Percentiles rank a stretch among this genome's conserved stretches.
Conservation (phyloP, 2,888 invertebrate genomes). For the Physocephala rufipes region DNA sequence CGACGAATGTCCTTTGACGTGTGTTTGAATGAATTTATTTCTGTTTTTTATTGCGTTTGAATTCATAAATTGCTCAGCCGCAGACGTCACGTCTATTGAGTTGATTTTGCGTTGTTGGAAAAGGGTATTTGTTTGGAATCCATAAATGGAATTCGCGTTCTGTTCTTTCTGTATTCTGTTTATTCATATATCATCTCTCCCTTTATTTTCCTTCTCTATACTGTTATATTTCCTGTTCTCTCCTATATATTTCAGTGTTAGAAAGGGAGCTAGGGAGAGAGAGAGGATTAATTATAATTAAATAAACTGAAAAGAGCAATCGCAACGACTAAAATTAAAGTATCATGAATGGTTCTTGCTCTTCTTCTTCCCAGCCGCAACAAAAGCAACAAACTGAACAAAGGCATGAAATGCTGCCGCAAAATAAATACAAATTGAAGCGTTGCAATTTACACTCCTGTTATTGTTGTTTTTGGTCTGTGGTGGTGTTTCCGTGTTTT, state of each 20-base stretch:
- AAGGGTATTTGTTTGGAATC: constrained; percentile 38
- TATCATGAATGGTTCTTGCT: too few relatives aligned
- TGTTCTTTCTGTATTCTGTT: neutral
- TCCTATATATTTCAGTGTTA: too few relatives aligned
- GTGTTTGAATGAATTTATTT: constrained; percentile 1
- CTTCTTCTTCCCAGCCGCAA: neutral
- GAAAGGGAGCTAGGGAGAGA: too few relatives aligned
- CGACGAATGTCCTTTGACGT: neutral
- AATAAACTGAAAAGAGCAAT: constrained; percentile 11
- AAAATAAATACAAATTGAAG: constrained; percentile 30
- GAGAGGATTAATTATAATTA: constrained; percentile 11
- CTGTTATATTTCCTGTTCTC: too few relatives aligned
- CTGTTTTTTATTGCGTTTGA: constrained; percentile 22
- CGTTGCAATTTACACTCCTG: constrained; percentile 39
- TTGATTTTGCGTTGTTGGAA: constrained; percentile 45
- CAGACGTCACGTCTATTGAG: constrained; percentile 36
- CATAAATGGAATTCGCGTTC: constrained; percentile 10
- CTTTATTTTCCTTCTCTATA: too few relatives aligned
- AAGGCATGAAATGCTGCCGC: neutral
- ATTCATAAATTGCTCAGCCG: constrained; percentile 39
- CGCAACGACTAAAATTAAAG: neutral
- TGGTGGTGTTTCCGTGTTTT: too few relatives aligned
- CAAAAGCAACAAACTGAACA: neutral
- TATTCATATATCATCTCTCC: neutral
- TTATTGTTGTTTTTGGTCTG: too few relatives aligned